Evolutionary conservation across 2,113 vertebrate species (phyloP), one percentile per base, ranked within the genome.

Genomic region (Piaya cayana): DNA sequence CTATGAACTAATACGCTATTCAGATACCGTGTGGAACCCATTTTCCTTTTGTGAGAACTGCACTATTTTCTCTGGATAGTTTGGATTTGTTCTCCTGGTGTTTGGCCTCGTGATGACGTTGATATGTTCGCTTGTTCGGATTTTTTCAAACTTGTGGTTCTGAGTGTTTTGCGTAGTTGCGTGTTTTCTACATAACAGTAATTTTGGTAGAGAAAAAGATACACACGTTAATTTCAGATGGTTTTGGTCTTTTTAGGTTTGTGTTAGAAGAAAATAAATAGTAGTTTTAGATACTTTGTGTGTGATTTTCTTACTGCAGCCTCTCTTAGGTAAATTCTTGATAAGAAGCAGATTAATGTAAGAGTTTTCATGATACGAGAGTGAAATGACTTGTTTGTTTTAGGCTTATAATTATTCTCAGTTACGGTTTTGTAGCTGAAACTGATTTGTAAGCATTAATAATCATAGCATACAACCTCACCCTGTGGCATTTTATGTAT

Each of bases 361-460:
- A 69, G 21, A 88, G 59, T 58, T 69, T 86, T 80, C n/a, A 12
- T 26, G 16, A 18, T 45, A 56, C 1, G 5, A 60, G 34, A 76
- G 82, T 50, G 19, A 80, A 90, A 62, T 56, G 0, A 43, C 22
- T 42, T 90, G 82, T 93, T 96, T 95, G 58, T 42, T 91, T 88
- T 82, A 68, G 43, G 74, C 62, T 82, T 49, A 43, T 69, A 88
- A 80, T 82, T 91, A 72, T 76, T 85, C 36, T 85, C 15, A 1
- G 45, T 25, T n/a, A 42, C 58, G 32, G 45, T 55, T 90, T 96
- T 50, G 45, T 86, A 83, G 32, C 74, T 95, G 71, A 72, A 92
- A 93, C 50, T 77, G 79, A 80, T 93, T 88, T 90, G 71, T 80
- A 93, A 92, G 71, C 56, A 63, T 88, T 85, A 86, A 80, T 80